Evolutionary conservation across 2,113 vertebrate species (phyloP), one percentile per base, ranked within the genome.

Genomic region (Melozone crissalis): DNA sequence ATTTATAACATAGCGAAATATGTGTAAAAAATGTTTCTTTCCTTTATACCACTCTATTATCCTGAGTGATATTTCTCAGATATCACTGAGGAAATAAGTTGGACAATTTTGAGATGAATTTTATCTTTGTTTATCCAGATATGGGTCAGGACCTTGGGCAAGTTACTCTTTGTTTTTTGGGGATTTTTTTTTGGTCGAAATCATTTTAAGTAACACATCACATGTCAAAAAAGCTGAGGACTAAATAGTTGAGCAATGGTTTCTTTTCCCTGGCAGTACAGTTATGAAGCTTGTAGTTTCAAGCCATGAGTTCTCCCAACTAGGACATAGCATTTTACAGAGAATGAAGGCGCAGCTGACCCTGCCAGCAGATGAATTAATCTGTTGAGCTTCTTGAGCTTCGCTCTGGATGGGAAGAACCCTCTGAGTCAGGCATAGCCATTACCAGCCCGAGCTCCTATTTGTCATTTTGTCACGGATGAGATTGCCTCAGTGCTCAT

Each of bases 391-490:
- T 93, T 55, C 65, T 62, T 69, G 63, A 43, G 63, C 41, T 76
- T 90, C 31, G 72, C 10, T 35, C 33, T 62, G 61, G n/a, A 52
- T 84, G 11, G 57, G 52, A 89, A 93, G 74, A 78, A 84, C 16
- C 30, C 35, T 89, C 33, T 47, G 52, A 94, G 30, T 78, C 43
- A 73, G 80, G 57, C 63, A 51, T 63, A 81, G 19, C 43, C 47
- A 41, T 76, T 89, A 84, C 11, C 37, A 85, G 23, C 31, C 52
- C 18, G 15, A 92, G 76, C n/a, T 83, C 30, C 49, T 90, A 82
- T 95, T 93, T 86, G 69, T 87, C 84, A 78, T 57, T 92, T 92
- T 89, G 89, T 84, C 77, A 81, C 16, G 55, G 69, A 71, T 51
- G 57, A 81, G 77, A 52, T 37, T 84, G 72, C 30, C 33, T 51